Evolutionary conservation across 2,888 invertebrate genomes (phyloP), one percentile per base, ranked within the genome.

Genomic region (Artemia sp.): DNA sequence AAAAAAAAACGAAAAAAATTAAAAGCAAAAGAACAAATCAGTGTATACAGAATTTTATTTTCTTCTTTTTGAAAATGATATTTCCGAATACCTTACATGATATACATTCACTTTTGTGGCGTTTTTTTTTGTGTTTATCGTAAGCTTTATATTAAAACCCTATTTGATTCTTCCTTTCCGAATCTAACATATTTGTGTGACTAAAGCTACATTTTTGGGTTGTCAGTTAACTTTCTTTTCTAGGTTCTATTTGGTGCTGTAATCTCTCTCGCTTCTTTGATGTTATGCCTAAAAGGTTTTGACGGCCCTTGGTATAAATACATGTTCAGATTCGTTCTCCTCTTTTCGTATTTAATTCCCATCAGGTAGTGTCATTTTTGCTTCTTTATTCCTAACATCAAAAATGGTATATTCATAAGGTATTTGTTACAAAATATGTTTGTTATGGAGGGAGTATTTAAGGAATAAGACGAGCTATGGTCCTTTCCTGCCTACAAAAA

Each of bases 331-430:
- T 98, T 98, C 77, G 86, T 98, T 69, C 83, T 98, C 66, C 84
- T 98, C 19, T 98, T 98, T 81, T 98, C 98, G 0, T 99, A 98
- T 80, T 98, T 98, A 75, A 96, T 98, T 77, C 98, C 98, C 14
- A 94, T 98, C 75, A 91, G 90, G 87, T 88, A 75, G 81, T 80
- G 69, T n/a, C n/a, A 19, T 11, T 12, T 38, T 50, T 51, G 19
- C 14, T 9, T 0, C 9, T 12, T n/a, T 68, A 19, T 50, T 68
- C 8, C 12, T 66, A 14, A 24, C 8, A 66, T 12, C 2, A 66
- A 12, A 12, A 0, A 3, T 11, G 12, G 38, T 38, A 5, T 38
- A 50, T 67, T 64, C 14, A 71, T 69, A 38, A n/a, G 51, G 50
- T 50, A 12, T 5, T 52, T 51, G 38, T 11, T 72, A 38, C 38